These are phyloP conservation scores for Chorisops tibialis DNA, from an alignment of 2,888 invertebrate genomes.

Conservation along the genomic window DNA sequence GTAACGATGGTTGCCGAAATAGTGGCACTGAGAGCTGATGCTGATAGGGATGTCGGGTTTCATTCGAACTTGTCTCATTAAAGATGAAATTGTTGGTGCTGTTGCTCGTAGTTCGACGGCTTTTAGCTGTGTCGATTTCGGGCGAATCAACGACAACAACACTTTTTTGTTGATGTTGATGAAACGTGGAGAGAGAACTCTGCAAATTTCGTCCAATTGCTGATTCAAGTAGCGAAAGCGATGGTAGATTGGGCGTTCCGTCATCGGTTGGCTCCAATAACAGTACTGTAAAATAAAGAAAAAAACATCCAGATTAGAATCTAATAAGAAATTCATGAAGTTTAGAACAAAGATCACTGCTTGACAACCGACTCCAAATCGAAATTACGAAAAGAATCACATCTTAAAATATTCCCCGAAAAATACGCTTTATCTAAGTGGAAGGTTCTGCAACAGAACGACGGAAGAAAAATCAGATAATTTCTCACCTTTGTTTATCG, in stretches of 20 bases:
- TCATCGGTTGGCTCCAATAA: conserved; percentile 37
- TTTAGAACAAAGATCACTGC: too few relatives aligned
- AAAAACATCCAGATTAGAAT: too few relatives aligned
- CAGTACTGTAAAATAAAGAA: conserved; percentile 27
- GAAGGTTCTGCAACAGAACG: too few relatives aligned
- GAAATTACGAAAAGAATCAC: too few relatives aligned
- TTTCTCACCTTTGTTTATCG: conserved; percentile 16
- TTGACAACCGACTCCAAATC: too few relatives aligned
- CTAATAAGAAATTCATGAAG: too few relatives aligned
- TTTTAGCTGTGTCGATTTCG: background rate
- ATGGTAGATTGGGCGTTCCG: conserved; percentile 32
- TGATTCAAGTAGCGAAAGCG: conserved; percentile 30
- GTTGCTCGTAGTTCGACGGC: background rate
- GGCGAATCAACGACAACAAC: background rate
- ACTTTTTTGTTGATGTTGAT: background rate
- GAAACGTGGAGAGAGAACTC: conserved; percentile 5
- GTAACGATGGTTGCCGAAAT: conserved; percentile 25
- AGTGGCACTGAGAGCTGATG: conserved; percentile 30
- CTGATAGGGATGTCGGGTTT: conserved; percentile 28
- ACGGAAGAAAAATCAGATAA: too few relatives aligned
- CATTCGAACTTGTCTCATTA: conserved; percentile 25
- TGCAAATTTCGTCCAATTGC: conserved; percentile 21
- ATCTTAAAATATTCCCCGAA: too few relatives aligned
- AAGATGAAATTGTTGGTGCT: background rate
- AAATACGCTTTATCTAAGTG: too few relatives aligned